A percentile compares a stretch with the other conserved stretches of the same genome.
These are phyloP conservation scores for Nycticebus coucang DNA, from an alignment of 2,113 vertebrate genomes.

Conservation along the genomic window DNA sequence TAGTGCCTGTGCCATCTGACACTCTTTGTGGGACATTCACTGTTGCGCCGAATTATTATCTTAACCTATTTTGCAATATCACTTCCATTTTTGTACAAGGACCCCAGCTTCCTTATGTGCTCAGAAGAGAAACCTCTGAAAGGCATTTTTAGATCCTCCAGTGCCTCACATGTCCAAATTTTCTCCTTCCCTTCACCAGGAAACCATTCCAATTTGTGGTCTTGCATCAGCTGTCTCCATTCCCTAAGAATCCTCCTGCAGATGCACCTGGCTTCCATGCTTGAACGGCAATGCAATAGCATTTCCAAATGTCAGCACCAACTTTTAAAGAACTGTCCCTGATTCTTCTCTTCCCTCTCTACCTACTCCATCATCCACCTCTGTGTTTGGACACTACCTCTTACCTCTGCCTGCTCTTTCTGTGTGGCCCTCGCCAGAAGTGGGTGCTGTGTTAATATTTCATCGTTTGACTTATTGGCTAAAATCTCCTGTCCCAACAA, in stretches of 20 bases:
- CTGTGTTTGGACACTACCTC: not conserved
- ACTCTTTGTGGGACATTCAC: not conserved
- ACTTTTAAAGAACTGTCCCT: not conserved
- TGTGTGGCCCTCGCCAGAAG: not conserved
- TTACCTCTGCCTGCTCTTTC: not conserved
- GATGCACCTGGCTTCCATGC: not conserved
- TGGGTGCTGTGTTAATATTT: not conserved
- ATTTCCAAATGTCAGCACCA: not conserved
- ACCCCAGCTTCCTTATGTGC: not conserved
- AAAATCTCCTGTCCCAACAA: not conserved
- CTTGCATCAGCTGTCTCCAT: not conserved
- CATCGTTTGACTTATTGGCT: not conserved
- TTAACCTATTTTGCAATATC: not conserved
- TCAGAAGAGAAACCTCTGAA: not conserved
- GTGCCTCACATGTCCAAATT: not conserved
- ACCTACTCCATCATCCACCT: not conserved
- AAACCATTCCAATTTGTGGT: not conserved
- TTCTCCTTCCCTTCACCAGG: not conserved
- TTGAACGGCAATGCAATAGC: not conserved
- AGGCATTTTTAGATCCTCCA: not conserved
- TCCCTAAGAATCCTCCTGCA: not conserved
- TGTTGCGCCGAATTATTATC: not conserved
- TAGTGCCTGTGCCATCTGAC: not conserved
- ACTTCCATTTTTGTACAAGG: not conserved
- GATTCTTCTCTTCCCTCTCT: not conserved